Base-by-base conservation (phyloP, 2,797 vertebrate genomes). In the Dromococcyx pavoninus region DNA sequence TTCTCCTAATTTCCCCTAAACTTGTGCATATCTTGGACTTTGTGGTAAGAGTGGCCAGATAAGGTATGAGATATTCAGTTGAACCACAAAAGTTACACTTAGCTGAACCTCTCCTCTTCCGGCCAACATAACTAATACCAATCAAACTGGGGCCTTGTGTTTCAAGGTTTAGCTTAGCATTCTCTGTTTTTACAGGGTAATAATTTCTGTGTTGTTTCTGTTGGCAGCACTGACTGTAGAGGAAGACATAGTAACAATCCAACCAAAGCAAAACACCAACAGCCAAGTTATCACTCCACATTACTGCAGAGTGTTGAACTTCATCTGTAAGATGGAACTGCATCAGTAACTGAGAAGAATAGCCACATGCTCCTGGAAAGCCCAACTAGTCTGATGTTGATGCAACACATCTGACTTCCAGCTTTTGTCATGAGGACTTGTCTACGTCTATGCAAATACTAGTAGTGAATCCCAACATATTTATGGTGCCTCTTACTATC, bases 181-280 rank as follows among this genome's bases (percentile, higher is more conserved):
- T 65, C 85, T 61, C 89, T 61, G 79, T 43, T 91, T 70, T 66
- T 32, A 10, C 65, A 53, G 60, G 25, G 66, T 7, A 41, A 74
- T 75, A 57, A 24, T 65, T 50, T 21, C 51, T 18, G 44, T 30
- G 73, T 89, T 91, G 70, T 65, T 95, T 57, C 62, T 65, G 32
- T 56, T 94, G 94, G 95, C 87, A 87, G 77, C 84, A 9, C 32
- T 4, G 9, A 24, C 53, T 46, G 22, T 5, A 88, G 33, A 75
- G 65, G 50, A 71, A 60, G 44, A 62, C 0, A 17, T 1, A 58
- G 57, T 2, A 64, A 84, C 44, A 65, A 15, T 53, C 85, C 82
- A 75, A 80, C 5, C 39, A 15, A 79, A 95, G 70, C 92, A 88
- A 32, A 78, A 43, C 53, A 35, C 57, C 91, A 23, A 11, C 14